These are phyloP conservation scores for Dufourea novaeangliae DNA, from an alignment of 1,140 invertebrate species.

Conservation along the genomic window DNA sequence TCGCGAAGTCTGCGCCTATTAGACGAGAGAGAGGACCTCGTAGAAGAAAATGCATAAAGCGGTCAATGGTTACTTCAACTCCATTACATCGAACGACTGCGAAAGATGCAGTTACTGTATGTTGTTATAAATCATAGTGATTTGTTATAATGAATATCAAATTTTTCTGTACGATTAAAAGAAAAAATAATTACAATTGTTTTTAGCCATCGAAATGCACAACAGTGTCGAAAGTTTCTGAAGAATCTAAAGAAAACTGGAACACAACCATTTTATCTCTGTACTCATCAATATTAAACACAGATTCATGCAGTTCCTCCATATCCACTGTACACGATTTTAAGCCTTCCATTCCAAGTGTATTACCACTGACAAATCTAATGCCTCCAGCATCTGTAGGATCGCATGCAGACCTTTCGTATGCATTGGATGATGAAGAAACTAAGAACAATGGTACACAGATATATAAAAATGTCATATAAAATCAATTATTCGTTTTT, in stretches of 20 bases:
- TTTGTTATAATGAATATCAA: not conserved
- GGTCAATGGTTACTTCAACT: constrained; percentile 79
- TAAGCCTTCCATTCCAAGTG: constrained; percentile 67
- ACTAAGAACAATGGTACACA: constrained; percentile 70
- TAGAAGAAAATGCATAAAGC: constrained; percentile 79
- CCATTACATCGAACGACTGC: constrained; percentile 72
- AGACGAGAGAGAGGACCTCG: constrained; percentile 76
- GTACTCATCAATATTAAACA: constrained; percentile 66
- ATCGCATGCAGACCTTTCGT: constrained; percentile 73
- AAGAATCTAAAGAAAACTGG: constrained; percentile 81
- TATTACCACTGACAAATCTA: constrained; percentile 70
- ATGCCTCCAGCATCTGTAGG: constrained; percentile 72
- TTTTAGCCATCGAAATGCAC: constrained; percentile 69
- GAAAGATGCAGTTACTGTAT: constrained; percentile 75
- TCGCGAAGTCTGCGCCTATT: constrained; percentile 76
- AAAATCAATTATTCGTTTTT: not conserved
- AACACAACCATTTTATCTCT: constrained; percentile 69
- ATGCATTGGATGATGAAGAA: constrained; percentile 72
- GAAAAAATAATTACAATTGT: not conserved
- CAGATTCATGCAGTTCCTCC: constrained; percentile 63
- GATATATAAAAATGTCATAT: not conserved
- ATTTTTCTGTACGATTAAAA: not conserved
- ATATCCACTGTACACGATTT: constrained; percentile 62
- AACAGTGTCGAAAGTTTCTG: constrained; percentile 72
- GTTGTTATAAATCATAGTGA: constrained; percentile 29